Evolutionary conservation across 2,113 vertebrate species (phyloP), one percentile per base, ranked within the genome.

Genomic region (Taurulus bubalis): DNA sequence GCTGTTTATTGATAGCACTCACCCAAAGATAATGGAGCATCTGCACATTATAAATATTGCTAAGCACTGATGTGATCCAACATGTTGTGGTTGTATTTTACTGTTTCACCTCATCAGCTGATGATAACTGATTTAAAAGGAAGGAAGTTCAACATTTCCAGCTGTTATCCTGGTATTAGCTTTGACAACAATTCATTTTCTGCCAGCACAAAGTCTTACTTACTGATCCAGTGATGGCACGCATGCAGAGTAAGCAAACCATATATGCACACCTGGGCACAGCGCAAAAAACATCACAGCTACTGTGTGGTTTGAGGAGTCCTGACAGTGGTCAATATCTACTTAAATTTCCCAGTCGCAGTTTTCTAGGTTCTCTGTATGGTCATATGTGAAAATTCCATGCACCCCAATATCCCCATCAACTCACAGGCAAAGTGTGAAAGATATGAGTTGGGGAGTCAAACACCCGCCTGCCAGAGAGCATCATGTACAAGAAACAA

Each of bases 91-190:
- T 36, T 42, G 30, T 62, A 26, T 75, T 79, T 75, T 20, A 59
- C 28, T 38, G 16, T 73, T 80, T 75, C 63, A 65, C 36, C 36
- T 42, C 63, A 65, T 16, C 8, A 2, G 36, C 12, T 74, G 77
- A 82, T 83, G 87, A 90, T 80, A 83, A 83, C 72, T 77, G 77
- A 93, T 91, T 83, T 85, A 73, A 66, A 78, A 78, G 73, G 86
- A 66, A 88, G 72, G 40, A 90, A 75, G 77, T 83, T 80, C 82
- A 87, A 77, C 70, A 76, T 87, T 89, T 87, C 72, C 79, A 87
- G 77, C 77, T 85, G 75, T 71, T 89, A 73, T 77, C 30, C 65
- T 32, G 51, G 49, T 18, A 70, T 84, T 66, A 63, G 55, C 26
- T 71, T 80, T 30, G 79, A 80, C 87, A 84, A 89, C 81, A 80